phyloP scores from a whole-genome alignment of 2,113 vertebrate species.

The Guaruba guarouba region DNA sequence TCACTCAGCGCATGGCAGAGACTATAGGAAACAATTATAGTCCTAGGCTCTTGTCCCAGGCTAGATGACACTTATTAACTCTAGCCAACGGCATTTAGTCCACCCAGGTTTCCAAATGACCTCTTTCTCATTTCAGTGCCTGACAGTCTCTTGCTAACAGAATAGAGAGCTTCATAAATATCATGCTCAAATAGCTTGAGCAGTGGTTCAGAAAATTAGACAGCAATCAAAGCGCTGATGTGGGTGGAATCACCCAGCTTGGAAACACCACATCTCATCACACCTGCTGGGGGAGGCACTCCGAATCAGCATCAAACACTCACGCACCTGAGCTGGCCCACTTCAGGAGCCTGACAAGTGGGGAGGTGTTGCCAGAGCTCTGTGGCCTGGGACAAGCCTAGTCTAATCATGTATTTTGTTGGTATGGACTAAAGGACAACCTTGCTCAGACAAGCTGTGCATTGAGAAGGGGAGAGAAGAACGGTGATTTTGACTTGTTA shows the following conservation, averaged over 20 bases:
- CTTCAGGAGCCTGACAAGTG: neutral
- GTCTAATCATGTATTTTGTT: neutral
- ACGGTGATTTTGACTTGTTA: neutral
- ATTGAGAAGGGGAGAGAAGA: neutral
- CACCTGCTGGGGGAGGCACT: neutral
- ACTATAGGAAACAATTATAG: neutral
- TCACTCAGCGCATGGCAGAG: neutral
- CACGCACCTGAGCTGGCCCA: neutral
- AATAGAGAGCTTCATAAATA: neutral
- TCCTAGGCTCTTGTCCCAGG: neutral
- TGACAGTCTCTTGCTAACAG: neutral
- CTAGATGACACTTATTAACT: neutral
- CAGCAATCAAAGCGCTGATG: rapidly evolving
- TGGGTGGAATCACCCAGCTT: neutral
- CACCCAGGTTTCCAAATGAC: neutral
- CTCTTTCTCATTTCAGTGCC: neutral
- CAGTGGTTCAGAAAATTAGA: neutral
- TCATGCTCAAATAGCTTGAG: neutral
- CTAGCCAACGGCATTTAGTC: neutral
- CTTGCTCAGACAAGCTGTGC: neutral
- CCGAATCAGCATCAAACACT: neutral
- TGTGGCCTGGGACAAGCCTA: neutral
- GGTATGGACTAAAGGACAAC: neutral
- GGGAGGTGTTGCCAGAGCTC: neutral
- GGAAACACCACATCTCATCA: neutral